Percentiles rank a stretch among this genome's conserved stretches.
These are phyloP conservation scores for Drosophila equinoxialis DNA, from an alignment of 1,140 invertebrate species.

Conservation along the genomic window DNA sequence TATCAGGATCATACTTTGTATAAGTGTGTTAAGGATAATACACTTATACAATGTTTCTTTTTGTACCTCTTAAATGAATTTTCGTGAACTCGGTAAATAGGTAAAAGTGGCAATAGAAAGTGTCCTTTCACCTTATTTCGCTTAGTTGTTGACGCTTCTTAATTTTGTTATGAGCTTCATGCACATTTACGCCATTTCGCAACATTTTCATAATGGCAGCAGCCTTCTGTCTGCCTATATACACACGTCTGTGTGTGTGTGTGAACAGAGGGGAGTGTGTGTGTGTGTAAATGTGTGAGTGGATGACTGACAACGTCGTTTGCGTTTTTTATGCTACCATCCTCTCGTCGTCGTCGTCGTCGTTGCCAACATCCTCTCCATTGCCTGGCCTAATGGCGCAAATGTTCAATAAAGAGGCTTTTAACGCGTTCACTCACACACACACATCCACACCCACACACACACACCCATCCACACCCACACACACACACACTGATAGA, in stretches of 20 bases:
- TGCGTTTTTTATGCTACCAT: conserved; percentile 56
- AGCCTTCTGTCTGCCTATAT: conserved; percentile 13
- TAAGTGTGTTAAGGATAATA: too few species aligned
- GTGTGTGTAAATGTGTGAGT: conserved; percentile 11
- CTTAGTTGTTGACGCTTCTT: conserved; percentile 46
- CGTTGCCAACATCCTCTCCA: conserved; percentile 20
- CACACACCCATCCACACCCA: too few species aligned
- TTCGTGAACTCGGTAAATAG: background rate
- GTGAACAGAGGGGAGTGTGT: background rate
- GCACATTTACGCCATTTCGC: conserved; percentile 77
- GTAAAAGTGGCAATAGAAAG: conserved; percentile 30
- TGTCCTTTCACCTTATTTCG: background rate
- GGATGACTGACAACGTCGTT: conserved; percentile 73
- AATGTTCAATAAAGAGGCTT: conserved; percentile 81
- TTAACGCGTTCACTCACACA: conserved; percentile 56
- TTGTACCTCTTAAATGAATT: conserved; percentile 3
- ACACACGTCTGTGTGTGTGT: conserved; percentile 11
- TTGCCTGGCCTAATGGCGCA: conserved; percentile 69
- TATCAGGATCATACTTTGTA: too few species aligned
- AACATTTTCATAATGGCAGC: conserved; percentile 76
- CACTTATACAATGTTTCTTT: too few species aligned
- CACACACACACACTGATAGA: conserved; percentile 17
- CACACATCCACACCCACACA: conserved; percentile 1
- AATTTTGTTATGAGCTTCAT: conserved; percentile 73
- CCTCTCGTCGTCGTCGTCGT: conserved; percentile 27